phyloP scores from a whole-genome alignment of 2,113 vertebrate genomes.

The Barbus barbus region DNA sequence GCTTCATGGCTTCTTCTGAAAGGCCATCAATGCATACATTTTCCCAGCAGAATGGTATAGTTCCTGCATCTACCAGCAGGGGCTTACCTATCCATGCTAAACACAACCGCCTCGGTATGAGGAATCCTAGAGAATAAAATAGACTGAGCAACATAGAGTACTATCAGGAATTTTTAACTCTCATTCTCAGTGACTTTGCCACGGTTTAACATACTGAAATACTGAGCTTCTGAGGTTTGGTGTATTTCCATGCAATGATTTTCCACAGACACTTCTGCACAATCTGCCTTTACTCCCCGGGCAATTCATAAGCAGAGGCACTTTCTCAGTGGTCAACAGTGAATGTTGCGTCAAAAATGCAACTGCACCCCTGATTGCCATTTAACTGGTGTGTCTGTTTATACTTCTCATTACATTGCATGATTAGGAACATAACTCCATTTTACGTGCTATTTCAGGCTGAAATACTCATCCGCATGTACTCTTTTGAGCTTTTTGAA shows the following conservation, averaged over 20 bases:
- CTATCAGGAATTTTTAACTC: background rate
- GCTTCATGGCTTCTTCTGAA: background rate
- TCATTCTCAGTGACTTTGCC: slow-evolving; percentile 30
- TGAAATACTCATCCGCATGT: too few species aligned
- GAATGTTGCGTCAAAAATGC: background rate
- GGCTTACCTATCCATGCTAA: background rate
- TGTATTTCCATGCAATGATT: slow-evolving; percentile 49
- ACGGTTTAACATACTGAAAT: slow-evolving; percentile 32
- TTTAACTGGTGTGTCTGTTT: slow-evolving; percentile 24
- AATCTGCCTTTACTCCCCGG: background rate
- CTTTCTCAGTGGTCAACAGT: slow-evolving; percentile 18
- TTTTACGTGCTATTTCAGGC: background rate
- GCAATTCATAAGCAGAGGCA: slow-evolving; percentile 8
- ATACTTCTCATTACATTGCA: background rate
- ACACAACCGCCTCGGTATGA: too few species aligned
- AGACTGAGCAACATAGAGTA: background rate
- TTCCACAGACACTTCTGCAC: slow-evolving; percentile 26
- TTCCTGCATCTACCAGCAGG: background rate
- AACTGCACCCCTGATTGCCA: slow-evolving; percentile 7
- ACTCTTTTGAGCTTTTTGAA: too few species aligned
- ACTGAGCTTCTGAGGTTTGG: slow-evolving; percentile 51
- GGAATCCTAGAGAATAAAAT: too few species aligned
- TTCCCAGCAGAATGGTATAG: background rate
- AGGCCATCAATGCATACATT: background rate
- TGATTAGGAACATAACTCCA: background rate